Conservation (phyloP, 2,797 vertebrate species). For the Uromys caudimaculatus region DNA sequence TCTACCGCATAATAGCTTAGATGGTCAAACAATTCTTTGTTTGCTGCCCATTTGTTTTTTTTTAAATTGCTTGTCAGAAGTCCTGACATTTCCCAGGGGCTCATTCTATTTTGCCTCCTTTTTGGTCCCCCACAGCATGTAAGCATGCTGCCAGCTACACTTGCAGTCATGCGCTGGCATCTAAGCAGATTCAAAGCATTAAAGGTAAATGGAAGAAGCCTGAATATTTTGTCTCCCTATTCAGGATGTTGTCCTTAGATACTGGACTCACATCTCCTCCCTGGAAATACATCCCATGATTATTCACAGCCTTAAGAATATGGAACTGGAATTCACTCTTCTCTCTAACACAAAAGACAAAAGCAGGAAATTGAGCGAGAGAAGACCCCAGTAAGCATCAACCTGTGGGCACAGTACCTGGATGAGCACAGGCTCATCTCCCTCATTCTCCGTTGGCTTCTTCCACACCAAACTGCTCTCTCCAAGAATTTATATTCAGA, state of each 20-base stretch:
- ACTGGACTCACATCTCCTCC: not conserved
- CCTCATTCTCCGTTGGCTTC: not conserved
- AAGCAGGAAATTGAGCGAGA: not conserved
- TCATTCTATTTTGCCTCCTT: not conserved
- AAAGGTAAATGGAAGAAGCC: not conserved
- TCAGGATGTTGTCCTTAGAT: not conserved
- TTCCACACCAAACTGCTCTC: not conserved
- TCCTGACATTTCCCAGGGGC: not conserved
- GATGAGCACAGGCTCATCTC: not conserved
- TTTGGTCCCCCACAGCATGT: not conserved
- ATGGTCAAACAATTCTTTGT: not conserved
- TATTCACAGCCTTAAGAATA: not conserved
- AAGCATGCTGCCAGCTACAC: not conserved
- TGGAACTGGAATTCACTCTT: not conserved
- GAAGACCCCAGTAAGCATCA: not conserved
- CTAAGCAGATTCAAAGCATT: not conserved
- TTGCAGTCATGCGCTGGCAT: not conserved
- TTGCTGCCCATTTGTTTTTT: not conserved
- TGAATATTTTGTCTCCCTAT: not conserved
- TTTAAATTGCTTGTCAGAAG: not conserved
- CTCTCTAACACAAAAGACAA: not conserved
- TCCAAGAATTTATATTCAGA: not conserved
- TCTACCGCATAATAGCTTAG: not conserved
- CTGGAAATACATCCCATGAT: not conserved
- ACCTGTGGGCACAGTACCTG: not conserved